phyloP scores from a whole-genome alignment of 2,888 invertebrate species.

The Amorpha juglandis region DNA sequence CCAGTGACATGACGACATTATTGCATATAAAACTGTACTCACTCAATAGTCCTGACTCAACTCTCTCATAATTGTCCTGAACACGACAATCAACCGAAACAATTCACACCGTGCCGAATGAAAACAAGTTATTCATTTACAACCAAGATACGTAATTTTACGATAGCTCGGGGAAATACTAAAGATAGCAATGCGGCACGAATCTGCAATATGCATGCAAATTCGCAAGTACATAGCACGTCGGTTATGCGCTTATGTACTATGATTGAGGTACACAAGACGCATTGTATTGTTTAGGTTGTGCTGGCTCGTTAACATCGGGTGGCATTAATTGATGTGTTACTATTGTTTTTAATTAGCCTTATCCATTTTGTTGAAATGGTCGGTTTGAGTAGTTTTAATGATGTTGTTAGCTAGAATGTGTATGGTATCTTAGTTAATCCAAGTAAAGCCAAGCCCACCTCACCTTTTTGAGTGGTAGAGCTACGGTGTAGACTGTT shows the following conservation, averaged over 20 bases:
- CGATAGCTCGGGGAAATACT: conserved; percentile 37
- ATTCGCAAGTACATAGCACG: conserved; percentile 62
- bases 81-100: not conserved
- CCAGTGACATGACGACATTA: too few relatives aligned
- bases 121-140: conserved; percentile 39
- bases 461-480: too few relatives aligned
- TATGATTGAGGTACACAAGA: conserved; percentile 52
- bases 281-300: conserved; percentile 28
- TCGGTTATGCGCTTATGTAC: conserved; percentile 52
- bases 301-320: conserved; percentile 22
- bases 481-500: too few relatives aligned
- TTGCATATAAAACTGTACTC: too few relatives aligned
- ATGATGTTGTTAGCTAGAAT: too few relatives aligned
- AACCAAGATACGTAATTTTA: conserved; percentile 18
- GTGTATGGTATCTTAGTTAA: too few relatives aligned
- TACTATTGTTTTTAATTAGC: too few relatives aligned
- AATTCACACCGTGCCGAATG: conserved; percentile 36
- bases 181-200: conserved; percentile 57
- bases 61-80: too few relatives aligned
- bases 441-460: too few relatives aligned
- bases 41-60: too few relatives aligned
- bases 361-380: too few relatives aligned
- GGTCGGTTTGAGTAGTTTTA: too few relatives aligned
- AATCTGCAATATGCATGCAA: conserved; percentile 62
- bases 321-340: conserved; percentile 17